These are phyloP conservation scores for Mobula birostris DNA, from an alignment of 2,113 vertebrate genomes.

Conservation along the genomic window DNA sequence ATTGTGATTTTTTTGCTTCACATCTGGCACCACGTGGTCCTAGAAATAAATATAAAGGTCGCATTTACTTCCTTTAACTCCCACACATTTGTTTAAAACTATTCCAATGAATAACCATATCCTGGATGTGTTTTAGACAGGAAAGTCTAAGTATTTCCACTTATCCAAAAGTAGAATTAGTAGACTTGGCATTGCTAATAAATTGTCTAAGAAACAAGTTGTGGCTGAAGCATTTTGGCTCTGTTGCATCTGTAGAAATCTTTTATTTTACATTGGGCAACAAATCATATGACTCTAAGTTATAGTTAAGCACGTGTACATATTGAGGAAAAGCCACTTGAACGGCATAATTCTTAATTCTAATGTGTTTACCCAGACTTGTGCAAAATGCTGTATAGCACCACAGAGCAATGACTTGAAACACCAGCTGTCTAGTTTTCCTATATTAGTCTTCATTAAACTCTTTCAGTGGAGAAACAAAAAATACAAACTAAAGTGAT, in stretches of 20 bases:
- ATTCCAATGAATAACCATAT: constrained; percentile 31
- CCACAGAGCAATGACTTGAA: neutral
- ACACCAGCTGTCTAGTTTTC: too few relatives aligned
- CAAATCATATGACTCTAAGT: neutral
- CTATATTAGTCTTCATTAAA: neutral
- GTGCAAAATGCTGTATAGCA: neutral
- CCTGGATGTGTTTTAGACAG: constrained; percentile 37
- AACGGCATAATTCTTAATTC: neutral
- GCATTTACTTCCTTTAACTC: constrained; percentile 24
- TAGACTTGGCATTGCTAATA: constrained; percentile 14
- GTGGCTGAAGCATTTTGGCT: neutral
- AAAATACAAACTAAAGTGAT: neutral
- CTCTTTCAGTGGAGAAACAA: neutral
- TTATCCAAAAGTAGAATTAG: constrained; percentile 15
- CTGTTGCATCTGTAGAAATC: neutral
- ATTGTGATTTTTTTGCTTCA: neutral
- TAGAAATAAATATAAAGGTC: constrained; percentile 28
- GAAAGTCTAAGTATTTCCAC: constrained; percentile 30
- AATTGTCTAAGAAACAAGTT: neutral
- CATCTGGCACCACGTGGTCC: neutral
- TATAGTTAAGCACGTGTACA: neutral
- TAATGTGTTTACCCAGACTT: neutral
- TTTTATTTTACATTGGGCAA: neutral
- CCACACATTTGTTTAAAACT: constrained; percentile 6
- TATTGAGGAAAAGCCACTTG: neutral